Conservation (phyloP, 2,888 invertebrate genomes). For the Subacronicta megacephala region DNA sequence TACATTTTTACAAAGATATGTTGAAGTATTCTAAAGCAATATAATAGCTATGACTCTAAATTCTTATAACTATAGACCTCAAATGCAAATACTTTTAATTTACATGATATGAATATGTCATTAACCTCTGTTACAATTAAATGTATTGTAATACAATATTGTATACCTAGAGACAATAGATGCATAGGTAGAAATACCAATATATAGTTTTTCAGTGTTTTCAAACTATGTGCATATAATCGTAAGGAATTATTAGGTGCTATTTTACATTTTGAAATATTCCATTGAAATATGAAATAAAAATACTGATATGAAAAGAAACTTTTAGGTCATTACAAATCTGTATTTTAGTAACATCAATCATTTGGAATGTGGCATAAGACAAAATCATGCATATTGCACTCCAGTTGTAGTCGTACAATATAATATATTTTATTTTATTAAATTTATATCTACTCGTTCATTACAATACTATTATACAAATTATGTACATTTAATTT, state of each 20-base stretch:
- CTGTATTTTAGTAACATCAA: constrained; percentile 57
- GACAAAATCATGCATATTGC: constrained; percentile 87
- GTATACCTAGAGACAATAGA: constrained; percentile 78
- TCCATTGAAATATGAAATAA: constrained; percentile 25
- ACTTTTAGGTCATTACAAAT: constrained; percentile 28
- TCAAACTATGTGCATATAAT: constrained; percentile 46
- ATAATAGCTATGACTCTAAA: constrained; percentile 88
- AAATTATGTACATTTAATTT: constrained; percentile 84
- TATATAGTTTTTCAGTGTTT: constrained; percentile 49
- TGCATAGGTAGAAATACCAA: constrained; percentile 58
- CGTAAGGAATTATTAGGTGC: constrained; percentile 33
- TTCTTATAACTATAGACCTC: constrained; percentile 89
- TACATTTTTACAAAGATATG: constrained; percentile 87
- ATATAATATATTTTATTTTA: constrained; percentile 66
- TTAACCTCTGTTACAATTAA: constrained; percentile 86
- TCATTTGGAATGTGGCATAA: constrained; percentile 85
- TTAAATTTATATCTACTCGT: constrained; percentile 77
- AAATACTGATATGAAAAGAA: constrained; percentile 36
- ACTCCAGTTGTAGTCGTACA: constrained; percentile 77
- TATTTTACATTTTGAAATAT: constrained; percentile 21
- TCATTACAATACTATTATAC: constrained; percentile 82
- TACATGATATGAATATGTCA: constrained; percentile 90
- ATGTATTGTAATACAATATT: constrained; percentile 70
- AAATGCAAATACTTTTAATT: constrained; percentile 90
- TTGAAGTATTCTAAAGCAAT: constrained; percentile 89